Conservation (phyloP, 92 coral and sea anemone species). For the Palythoa caribaeorum region DNA sequence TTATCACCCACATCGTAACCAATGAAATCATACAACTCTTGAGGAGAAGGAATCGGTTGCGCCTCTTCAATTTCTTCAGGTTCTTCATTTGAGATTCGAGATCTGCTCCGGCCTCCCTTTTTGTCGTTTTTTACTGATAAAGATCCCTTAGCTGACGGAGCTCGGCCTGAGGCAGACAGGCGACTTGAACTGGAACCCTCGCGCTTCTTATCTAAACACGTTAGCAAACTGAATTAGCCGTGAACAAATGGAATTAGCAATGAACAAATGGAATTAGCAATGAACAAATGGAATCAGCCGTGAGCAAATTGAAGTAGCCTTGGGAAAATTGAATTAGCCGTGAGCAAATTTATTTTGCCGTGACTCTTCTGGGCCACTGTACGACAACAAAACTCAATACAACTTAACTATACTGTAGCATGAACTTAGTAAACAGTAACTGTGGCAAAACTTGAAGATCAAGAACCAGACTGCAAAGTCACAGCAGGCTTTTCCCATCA, state of each 20-base stretch:
- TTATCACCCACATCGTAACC: slow-evolving; percentile 98
- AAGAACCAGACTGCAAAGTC: too few relatives aligned
- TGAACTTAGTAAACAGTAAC: too few relatives aligned
- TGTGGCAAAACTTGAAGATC: too few relatives aligned
- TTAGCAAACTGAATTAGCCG: not conserved
- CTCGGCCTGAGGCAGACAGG: slow-evolving; percentile 76
- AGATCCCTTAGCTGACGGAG: slow-evolving; percentile 85
- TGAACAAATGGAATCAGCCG: too few relatives aligned
- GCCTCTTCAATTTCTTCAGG: slow-evolving; percentile 67
- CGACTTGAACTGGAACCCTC: slow-evolving; percentile 83
- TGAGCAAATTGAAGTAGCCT: not conserved
- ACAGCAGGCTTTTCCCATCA: too few relatives aligned
- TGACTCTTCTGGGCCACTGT: too few relatives aligned
- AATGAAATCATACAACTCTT: slow-evolving; percentile 81
- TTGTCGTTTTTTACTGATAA: slow-evolving; percentile 81
- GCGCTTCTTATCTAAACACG: slow-evolving; percentile 71
- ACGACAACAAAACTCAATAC: too few relatives aligned
- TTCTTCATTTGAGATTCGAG: slow-evolving; percentile 67
- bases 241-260: not conserved
- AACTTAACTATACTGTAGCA: too few relatives aligned
- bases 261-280: not conserved
- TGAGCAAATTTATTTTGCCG: not conserved
- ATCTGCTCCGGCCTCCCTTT: slow-evolving; percentile 68
- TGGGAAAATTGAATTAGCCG: not conserved
- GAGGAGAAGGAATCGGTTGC: slow-evolving; percentile 53